A percentile compares a stretch with the other conserved stretches of the same genome.
Conservation (phyloP, 1,140 invertebrate genomes). For the Pomacea maculata region DNA sequence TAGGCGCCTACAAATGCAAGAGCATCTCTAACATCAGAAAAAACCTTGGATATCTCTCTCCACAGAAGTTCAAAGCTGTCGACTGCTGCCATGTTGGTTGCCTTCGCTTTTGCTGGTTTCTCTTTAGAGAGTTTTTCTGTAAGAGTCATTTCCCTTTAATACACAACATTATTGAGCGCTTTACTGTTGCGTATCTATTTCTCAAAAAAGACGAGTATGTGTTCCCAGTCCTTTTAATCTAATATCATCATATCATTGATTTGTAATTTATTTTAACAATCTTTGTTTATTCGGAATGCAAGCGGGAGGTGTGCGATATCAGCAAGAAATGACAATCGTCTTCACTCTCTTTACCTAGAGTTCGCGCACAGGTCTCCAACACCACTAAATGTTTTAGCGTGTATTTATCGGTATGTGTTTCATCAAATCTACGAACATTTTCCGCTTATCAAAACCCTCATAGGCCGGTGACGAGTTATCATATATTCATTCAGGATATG, state of each 20-base stretch:
- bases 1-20: slow-evolving; percentile 55
- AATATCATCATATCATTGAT: background rate
- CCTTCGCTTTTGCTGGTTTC: background rate
- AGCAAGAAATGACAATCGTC: no score
- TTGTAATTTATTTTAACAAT: background rate
- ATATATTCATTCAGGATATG: no score
- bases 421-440: no score
- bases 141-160: slow-evolving; percentile 10
- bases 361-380: no score
- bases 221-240: background rate
- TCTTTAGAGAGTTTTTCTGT: background rate
- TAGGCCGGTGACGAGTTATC: no score
- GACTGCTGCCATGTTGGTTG: slow-evolving; percentile 45
- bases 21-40: slow-evolving; percentile 45
- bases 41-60: slow-evolving; percentile 41
- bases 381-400: no score
- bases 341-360: no score
- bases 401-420: no score
- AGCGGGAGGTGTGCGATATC: no score
- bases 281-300: background rate
- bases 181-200: no score
- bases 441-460: no score
- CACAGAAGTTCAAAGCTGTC: slow-evolving; percentile 57
- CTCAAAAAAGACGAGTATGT: background rate
- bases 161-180: background rate